Evolutionary conservation across 1,140 invertebrate species (phyloP).

Genomic region (Lepidostoma basale): DNA sequence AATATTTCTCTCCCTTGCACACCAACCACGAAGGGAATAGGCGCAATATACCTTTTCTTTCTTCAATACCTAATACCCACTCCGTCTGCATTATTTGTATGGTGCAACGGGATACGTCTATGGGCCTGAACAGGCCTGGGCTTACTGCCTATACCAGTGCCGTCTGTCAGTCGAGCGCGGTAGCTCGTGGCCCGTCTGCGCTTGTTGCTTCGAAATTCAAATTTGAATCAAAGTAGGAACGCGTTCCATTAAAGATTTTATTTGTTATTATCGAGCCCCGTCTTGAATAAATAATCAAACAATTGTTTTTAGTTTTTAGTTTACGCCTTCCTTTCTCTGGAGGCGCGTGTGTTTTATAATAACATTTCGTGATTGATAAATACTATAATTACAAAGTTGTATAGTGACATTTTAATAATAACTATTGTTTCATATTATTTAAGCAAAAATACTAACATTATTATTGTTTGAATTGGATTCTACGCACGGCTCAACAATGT

Average conservation of each 20-base stretch:
- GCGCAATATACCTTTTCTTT: neutral
- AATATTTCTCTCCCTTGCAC: neutral
- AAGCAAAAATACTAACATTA: neutral
- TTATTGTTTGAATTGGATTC: neutral
- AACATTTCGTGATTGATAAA: neutral
- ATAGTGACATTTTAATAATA: neutral
- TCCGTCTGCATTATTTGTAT: neutral
- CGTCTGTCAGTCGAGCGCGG: no score
- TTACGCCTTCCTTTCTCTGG: slow-evolving; percentile 20
- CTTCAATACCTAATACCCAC: neutral
- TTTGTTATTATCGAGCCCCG: slow-evolving; percentile 16
- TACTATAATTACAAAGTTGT: neutral
- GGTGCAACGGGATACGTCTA: slow-evolving; percentile 6
- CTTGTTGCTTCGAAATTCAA: neutral
- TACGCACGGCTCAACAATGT: neutral
- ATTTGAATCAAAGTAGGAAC: neutral
- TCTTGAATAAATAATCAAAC: slow-evolving; percentile 29
- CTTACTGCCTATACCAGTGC: no score
- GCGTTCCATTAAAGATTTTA: slow-evolving; percentile 6
- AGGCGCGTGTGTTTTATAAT: neutral
- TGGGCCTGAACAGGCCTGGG: no score
- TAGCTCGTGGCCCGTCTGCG: no score
- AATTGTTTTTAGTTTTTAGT: slow-evolving; percentile 24
- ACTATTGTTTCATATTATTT: neutral
- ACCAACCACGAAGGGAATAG: neutral